phyloP scores from a whole-genome alignment of 2,888 invertebrate genomes.

The Oithona nana region DNA sequence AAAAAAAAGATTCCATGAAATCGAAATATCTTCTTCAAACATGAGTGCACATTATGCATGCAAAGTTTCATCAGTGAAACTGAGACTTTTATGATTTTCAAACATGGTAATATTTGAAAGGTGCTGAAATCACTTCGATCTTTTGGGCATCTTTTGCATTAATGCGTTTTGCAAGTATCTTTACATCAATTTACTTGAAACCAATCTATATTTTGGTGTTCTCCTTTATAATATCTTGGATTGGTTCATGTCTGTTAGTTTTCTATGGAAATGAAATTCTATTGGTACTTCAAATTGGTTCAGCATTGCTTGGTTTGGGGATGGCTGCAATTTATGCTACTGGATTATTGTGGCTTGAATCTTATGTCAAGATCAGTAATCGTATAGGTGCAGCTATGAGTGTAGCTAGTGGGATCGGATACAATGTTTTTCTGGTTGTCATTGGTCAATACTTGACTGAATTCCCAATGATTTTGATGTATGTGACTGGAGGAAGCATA shows the following conservation, averaged over 20 bases:
- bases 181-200: not conserved
- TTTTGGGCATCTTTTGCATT: not conserved
- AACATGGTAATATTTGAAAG: too few species aligned
- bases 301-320: not conserved
- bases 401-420: not conserved
- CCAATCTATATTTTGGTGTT: not conserved
- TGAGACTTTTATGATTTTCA: too few species aligned
- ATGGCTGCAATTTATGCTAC: not conserved
- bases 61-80: too few species aligned
- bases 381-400: not conserved
- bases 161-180: not conserved
- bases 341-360: not conserved
- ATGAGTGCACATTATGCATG: not conserved
- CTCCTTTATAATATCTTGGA: not conserved
- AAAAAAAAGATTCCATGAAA: too few species aligned
- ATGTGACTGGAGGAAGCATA: not conserved
- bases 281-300: not conserved
- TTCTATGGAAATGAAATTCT: not conserved
- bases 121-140: not conserved
- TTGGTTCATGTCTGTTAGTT: not conserved
- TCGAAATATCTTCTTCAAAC: too few species aligned
- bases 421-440: not conserved
- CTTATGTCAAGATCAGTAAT: not conserved
- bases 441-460: not conserved
- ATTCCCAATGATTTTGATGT: not conserved